phyloP scores from a whole-genome alignment of 2,888 invertebrate species.

The Drosophila planitibia region DNA sequence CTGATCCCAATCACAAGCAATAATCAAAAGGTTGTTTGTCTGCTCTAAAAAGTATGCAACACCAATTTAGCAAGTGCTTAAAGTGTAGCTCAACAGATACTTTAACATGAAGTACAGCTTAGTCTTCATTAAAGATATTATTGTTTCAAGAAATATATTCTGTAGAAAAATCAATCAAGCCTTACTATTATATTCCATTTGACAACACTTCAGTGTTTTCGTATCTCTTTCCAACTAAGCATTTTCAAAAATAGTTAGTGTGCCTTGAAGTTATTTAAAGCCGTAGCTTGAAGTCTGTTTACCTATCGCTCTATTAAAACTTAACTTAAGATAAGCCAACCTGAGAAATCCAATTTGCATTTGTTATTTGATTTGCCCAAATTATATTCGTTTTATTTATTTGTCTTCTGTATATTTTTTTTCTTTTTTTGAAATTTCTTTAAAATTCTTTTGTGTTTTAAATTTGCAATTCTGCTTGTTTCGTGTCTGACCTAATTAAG shows the following conservation, averaged over 20 bases:
- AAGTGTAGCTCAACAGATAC: no score
- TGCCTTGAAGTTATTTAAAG: background rate
- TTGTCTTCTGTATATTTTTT: background rate
- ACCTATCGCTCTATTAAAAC: background rate
- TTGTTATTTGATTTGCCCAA: conserved; percentile 49
- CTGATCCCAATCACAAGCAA: conserved; percentile 4
- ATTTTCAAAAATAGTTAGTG: background rate
- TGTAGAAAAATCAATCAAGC: background rate
- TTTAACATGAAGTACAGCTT: background rate
- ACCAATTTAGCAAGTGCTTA: background rate
- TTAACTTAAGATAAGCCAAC: background rate
- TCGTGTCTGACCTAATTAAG: conserved; percentile 42
- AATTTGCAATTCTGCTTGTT: conserved; percentile 34
- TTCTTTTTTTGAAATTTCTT: background rate
- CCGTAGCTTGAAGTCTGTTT: background rate
- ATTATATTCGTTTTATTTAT: conserved; percentile 26
- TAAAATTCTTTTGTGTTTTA: conserved; percentile 30
- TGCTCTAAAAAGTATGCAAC: conserved; percentile 34
- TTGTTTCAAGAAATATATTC: background rate
- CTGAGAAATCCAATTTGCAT: conserved; percentile 37
- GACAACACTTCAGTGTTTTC: background rate
- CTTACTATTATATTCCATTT: background rate
- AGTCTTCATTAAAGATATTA: background rate
- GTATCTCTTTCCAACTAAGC: background rate
- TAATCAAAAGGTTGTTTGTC: background rate